These are phyloP conservation scores for Morinoia aosen DNA, from an alignment of 2,888 invertebrate species.

Conservation along the genomic window DNA sequence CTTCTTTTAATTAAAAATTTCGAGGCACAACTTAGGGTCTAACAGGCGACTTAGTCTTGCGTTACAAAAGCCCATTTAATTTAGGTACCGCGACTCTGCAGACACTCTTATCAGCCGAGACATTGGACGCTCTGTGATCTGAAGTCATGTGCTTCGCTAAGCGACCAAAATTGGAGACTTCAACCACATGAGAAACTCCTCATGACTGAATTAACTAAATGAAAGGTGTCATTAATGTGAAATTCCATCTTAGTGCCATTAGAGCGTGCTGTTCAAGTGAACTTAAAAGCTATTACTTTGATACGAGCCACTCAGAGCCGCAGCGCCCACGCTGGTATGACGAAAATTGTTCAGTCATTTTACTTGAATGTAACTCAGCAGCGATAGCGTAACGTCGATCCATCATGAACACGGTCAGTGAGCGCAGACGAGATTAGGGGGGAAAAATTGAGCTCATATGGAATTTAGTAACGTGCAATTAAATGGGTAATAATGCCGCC, in stretches of 20 bases:
- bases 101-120: background rate
- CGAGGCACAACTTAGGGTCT: background rate
- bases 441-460: background rate
- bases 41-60: background rate
- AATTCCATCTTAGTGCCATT: background rate
- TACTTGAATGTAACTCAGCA: background rate
- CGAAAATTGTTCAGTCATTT: background rate
- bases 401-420: background rate
- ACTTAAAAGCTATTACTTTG: background rate
- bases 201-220: slow-evolving; percentile 17
- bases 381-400: background rate
- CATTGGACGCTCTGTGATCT: background rate
- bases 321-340: background rate
- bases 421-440: background rate
- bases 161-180: background rate
- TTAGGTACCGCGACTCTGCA: background rate
- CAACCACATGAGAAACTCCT: background rate
- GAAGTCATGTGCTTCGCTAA: slow-evolving; percentile 4
- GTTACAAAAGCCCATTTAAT: background rate
- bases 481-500: background rate
- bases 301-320: background rate
- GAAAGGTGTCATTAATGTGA: background rate
- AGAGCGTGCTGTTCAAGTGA: background rate
- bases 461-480: background rate
- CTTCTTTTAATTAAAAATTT: background rate